Evolutionary conservation across 2,888 invertebrate genomes (phyloP), one percentile per base, ranked within the genome.

Genomic region (Microctonus aethiopoides): DNA sequence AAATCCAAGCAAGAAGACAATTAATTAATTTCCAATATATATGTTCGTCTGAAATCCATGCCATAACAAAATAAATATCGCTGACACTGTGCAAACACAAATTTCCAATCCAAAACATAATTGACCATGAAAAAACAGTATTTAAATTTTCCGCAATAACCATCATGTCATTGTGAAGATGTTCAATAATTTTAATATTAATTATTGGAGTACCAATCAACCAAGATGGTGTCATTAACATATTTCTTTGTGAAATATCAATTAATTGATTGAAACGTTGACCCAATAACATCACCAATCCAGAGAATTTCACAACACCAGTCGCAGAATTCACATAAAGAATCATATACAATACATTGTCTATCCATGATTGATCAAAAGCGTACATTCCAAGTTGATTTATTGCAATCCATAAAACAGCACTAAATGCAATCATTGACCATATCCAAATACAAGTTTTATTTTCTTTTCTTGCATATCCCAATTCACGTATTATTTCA

Each of bases 201-300:
- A 74, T 62, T 11, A 39, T 62, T 1, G 72, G 61, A 34, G 54
- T 56, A 10, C 39, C 52, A 24, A 63, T 51, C 1, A 71, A 39
- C 73, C 76, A 71, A 57, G 72, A 60, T 36, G 66, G 64, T 34
- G 61, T 36, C 36, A 57, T 11, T 9, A 72, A 67, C 7, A 64
- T 65, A 66, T 75, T 78, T n/a, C 75, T 76, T 7, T 62, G 73
- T 0, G 81, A 76, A 1, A 84, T 77, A 16, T 70, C 51, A 52
- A 83, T 85, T 10, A 86, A 74, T 46, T 81, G 81, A 10, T 69
- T 66, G 70, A 86, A 86, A 0, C 85, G 76, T 62, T 83, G 82
- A 0, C 81, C 84, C 9, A 86, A 70, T 26, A 85, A 62, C 34
- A 77, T 67, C 0, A 71, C 70, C n/a, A 84, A 51, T 0, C 83